Percentiles rank a stretch among this genome's conserved stretches.
Evolutionary conservation across 2,113 vertebrate genomes (phyloP).

Genomic region (Indicator indicator): DNA sequence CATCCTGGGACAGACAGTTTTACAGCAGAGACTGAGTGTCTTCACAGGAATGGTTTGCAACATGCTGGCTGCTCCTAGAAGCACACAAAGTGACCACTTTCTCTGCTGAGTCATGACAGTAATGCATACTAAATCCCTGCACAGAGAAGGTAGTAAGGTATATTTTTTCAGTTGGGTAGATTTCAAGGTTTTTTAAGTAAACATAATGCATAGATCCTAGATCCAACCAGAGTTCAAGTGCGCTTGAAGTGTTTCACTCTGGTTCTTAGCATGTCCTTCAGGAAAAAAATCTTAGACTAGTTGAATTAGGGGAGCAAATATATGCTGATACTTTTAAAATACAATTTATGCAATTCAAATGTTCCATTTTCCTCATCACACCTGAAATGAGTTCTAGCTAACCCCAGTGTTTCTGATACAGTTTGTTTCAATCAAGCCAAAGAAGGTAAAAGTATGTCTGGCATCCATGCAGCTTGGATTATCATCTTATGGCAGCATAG

Average conservation of each 20-base stretch:
- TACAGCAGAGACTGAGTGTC: not conserved
- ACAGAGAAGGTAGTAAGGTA: not conserved
- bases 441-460: slow-evolving; percentile 72
- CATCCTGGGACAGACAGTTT: not conserved
- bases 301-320: not conserved
- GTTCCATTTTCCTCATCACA: not conserved
- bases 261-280: not conserved
- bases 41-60: not conserved
- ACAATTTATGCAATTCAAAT: not conserved
- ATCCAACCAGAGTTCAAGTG: not conserved
- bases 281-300: not conserved
- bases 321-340: not conserved
- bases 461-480: slow-evolving; percentile 69
- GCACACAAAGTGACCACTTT: not conserved
- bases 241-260: not conserved
- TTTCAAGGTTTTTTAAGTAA: not conserved
- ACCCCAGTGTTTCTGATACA: slow-evolving; percentile 20
- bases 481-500: slow-evolving; percentile 77
- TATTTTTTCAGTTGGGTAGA: too few relatives aligned
- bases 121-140: not conserved
- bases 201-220: not conserved
- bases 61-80: not conserved
- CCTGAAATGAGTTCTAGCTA: slow-evolving; percentile 11
- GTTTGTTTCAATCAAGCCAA: slow-evolving; percentile 49
- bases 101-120: not conserved